Evolutionary conservation across 1,140 invertebrate species (phyloP).

Genomic region (Drosophila orosa): DNA sequence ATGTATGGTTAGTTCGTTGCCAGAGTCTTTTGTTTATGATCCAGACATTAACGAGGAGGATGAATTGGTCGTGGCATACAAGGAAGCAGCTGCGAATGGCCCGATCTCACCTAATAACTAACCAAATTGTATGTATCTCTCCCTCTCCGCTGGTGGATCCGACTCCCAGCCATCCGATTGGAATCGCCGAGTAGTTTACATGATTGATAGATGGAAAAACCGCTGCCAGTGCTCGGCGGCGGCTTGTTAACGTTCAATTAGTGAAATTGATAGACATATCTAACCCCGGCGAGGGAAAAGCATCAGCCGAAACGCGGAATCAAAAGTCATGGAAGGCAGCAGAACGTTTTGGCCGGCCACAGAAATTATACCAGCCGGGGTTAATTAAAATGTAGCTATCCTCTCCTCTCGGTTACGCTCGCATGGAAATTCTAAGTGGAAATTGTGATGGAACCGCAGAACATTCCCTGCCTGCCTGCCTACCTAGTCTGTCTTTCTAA

Average conservation of each 20-base stretch:
- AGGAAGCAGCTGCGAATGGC: constrained; percentile 29
- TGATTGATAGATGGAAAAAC: constrained; percentile 73
- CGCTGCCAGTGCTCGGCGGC: constrained; percentile 46
- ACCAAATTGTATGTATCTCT: constrained; percentile 23
- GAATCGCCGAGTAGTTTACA: constrained; percentile 50
- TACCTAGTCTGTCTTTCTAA: constrained; percentile 8
- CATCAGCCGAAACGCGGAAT: constrained; percentile 51
- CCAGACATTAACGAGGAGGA: constrained; percentile 46
- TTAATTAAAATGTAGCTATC: constrained; percentile 70
- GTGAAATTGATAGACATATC: constrained; percentile 82
- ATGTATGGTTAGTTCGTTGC: constrained; percentile 47
- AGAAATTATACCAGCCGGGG: constrained; percentile 58
- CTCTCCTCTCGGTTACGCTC: constrained; percentile 51
- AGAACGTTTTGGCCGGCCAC: constrained; percentile 51
- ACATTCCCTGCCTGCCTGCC: constrained; percentile 5
- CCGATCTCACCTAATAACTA: constrained; percentile 62
- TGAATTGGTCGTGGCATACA: background rate
- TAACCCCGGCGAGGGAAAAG: constrained; percentile 42
- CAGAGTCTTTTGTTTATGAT: constrained; percentile 67
- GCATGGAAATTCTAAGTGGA: constrained; percentile 67
- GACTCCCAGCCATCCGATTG: constrained; percentile 20
- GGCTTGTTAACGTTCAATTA: constrained; percentile 81
- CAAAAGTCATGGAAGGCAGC: constrained; percentile 29
- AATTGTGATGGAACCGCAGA: constrained; percentile 53
- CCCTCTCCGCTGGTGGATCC: background rate